Evolutionary conservation across 2,113 vertebrate species (phyloP).

Genomic region (Protobothrops mucrosquamatus): DNA sequence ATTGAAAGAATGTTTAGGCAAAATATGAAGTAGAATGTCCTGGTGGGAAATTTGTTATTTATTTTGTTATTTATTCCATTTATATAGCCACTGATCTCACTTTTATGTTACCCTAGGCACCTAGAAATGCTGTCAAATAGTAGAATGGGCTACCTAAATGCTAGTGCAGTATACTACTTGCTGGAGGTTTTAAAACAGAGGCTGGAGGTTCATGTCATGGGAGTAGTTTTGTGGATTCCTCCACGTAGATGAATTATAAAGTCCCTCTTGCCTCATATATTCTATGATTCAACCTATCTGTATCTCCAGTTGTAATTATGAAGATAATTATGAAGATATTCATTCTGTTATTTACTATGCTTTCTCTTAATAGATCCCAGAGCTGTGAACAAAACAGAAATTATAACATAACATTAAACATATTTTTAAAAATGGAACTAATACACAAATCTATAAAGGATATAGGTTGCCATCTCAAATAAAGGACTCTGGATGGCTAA

Average conservation of each 20-base stretch:
- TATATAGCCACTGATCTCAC: neutral
- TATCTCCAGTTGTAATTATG: neutral
- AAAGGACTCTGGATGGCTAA: neutral
- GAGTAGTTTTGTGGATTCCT: neutral
- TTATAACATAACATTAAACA: neutral
- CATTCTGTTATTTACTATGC: neutral
- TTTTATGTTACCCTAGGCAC: neutral
- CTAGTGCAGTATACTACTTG: neutral
- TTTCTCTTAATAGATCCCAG: neutral
- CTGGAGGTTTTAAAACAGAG: neutral
- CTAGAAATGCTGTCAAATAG: neutral
- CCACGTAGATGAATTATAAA: neutral
- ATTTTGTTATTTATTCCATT: neutral
- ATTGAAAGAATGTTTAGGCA: neutral
- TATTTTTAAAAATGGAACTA: neutral
- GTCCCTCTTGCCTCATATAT: neutral
- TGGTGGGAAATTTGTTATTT: neutral
- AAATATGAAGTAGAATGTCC: neutral
- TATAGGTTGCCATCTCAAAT: neutral
- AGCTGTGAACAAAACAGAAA: neutral
- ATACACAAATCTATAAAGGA: neutral
- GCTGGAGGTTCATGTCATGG: neutral
- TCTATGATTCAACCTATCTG: neutral
- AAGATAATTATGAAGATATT: neutral
- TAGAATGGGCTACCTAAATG: neutral